A percentile compares a stretch with the other conserved stretches of the same genome.
Evolutionary conservation across 2,888 invertebrate species (phyloP).

Genomic region (Belgica antarctica): DNA sequence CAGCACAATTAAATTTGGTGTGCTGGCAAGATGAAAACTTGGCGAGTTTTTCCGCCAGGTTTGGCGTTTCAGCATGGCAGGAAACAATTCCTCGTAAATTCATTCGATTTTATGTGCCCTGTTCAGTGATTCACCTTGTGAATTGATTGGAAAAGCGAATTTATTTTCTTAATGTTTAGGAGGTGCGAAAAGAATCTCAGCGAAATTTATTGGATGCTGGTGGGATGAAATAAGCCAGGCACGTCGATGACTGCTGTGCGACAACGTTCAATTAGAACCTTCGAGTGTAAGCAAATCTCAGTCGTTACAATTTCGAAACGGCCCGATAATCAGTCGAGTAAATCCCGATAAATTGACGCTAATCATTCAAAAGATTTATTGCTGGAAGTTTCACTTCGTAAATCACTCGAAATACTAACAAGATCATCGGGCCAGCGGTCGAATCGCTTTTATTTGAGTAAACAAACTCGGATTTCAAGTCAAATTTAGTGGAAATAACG

Average conservation of each 20-base stretch:
- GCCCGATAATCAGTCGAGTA: neutral
- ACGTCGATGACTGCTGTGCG: neutral
- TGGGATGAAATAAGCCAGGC: neutral
- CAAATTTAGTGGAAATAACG: no score
- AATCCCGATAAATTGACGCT: conserved; percentile 11
- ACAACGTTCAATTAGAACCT: neutral
- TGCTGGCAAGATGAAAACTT: no score
- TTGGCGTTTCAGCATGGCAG: neutral
- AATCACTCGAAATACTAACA: no score
- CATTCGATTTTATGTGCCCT: no score
- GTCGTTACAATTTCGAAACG: neutral
- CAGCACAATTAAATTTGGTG: neutral
- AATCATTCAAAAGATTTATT: neutral
- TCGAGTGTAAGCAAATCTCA: neutral
- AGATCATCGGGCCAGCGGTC: no score
- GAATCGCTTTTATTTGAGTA: neutral
- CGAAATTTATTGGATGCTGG: conserved; percentile 16
- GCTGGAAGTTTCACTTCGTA: neutral
- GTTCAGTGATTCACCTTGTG: neutral
- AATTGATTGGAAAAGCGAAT: neutral
- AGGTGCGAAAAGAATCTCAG: neutral
- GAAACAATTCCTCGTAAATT: neutral
- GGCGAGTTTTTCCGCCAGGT: neutral
- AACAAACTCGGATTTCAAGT: neutral
- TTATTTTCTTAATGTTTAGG: neutral